Evolutionary conservation across 2,113 vertebrate genomes (phyloP).

Genomic region (Otis tarda): DNA sequence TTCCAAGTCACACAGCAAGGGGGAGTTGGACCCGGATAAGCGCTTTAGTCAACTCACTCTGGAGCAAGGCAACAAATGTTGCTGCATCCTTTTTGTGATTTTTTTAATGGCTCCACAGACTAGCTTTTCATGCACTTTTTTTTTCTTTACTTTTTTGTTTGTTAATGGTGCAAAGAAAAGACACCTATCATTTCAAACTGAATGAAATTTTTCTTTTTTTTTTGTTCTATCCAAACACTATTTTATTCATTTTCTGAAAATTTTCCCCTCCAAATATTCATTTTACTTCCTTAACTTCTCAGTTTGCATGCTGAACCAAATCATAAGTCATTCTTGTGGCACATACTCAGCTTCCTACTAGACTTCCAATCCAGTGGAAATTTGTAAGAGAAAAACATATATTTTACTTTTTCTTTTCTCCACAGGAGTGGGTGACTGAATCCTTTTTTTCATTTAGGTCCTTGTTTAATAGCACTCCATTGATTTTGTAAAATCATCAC

Average conservation of each 20-base stretch:
- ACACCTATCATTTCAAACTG: not conserved
- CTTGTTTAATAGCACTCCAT: not conserved
- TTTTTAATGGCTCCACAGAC: not conserved
- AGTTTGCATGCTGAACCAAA: not conserved
- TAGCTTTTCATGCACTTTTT: not conserved
- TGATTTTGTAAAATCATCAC: not conserved
- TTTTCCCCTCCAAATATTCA: not conserved
- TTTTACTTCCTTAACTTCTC: not conserved
- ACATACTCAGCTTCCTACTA: not conserved
- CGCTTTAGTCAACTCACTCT: not conserved
- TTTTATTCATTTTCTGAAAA: not conserved
- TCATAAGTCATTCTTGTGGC: not conserved
- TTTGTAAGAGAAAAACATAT: not conserved
- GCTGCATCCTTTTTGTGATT: fast-evolving
- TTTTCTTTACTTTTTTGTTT: not conserved
- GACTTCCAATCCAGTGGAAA: not conserved
- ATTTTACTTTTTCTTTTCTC: not conserved
- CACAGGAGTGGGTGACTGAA: not conserved
- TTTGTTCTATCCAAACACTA: not conserved
- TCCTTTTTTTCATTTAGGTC: not conserved
- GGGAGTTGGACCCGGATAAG: not conserved
- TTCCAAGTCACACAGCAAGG: not conserved
- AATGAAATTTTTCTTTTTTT: not conserved
- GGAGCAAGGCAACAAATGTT: not conserved
- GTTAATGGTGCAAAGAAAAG: not conserved